Percentiles rank a stretch among this genome's conserved stretches.
phyloP scores from a whole-genome alignment of 2,113 vertebrate genomes.

The Syrrhaptes paradoxus region DNA sequence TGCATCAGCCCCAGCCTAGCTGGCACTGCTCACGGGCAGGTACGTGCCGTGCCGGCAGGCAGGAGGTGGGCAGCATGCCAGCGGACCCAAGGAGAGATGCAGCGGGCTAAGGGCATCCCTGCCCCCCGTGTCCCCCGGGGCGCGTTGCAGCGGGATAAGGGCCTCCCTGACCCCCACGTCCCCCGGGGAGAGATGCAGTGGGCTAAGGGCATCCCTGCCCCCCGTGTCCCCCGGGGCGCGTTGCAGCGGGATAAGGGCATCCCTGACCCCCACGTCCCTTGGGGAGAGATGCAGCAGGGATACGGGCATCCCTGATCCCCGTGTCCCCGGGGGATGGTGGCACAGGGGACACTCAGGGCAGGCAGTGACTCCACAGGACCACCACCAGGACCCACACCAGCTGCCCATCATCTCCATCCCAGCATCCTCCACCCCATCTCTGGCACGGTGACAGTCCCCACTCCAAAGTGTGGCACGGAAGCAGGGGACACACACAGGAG shows the following conservation, averaged over 20 bases:
- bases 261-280: background rate
- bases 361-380: background rate
- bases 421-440: background rate
- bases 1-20: constrained; percentile 24
- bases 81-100: background rate
- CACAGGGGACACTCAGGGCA: no score
- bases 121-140: background rate
- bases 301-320: background rate
- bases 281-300: fast-evolving
- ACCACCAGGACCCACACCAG: background rate
- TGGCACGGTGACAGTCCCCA: background rate
- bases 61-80: background rate
- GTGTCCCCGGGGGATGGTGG: fast-evolving
- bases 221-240: background rate
- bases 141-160: fast-evolving
- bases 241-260: background rate
- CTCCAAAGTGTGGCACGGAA: background rate
- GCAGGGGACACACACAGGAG: background rate
- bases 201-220: background rate
- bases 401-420: background rate
- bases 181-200: fast-evolving
- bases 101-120: background rate
- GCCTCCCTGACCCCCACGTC: no score
- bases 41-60: background rate
- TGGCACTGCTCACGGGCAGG: constrained; percentile 7